Conservation (phyloP, 2,113 vertebrate species). For the Leucopsar rothschildi region DNA sequence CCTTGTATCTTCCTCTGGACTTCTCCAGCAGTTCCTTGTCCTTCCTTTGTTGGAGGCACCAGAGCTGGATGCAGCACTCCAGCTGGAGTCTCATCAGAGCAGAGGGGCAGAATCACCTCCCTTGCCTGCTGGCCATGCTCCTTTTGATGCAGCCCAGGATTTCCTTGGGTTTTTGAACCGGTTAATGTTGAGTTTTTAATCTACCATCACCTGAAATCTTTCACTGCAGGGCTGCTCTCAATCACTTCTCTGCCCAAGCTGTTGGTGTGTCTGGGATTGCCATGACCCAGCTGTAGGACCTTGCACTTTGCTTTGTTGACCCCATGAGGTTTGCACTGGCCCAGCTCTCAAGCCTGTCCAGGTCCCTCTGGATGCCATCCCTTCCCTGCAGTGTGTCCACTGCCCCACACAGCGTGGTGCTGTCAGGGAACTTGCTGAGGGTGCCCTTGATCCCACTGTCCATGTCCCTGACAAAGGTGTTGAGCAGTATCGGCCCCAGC, state of each 20-base stretch:
- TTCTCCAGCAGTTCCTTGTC: too few relatives aligned
- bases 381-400: too few relatives aligned
- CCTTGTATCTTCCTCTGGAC: neutral
- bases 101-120: neutral
- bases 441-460: too few relatives aligned
- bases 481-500: too few relatives aligned
- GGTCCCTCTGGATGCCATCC: too few relatives aligned
- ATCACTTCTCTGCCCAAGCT: neutral
- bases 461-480: too few relatives aligned
- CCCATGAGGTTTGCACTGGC: neutral
- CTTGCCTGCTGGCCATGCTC: neutral
- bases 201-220: too few relatives aligned
- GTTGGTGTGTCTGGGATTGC: neutral
- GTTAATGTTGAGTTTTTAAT: neutral
- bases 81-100: neutral
- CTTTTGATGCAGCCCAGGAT: neutral
- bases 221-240: neutral
- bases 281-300: neutral
- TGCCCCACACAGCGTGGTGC: too few relatives aligned
- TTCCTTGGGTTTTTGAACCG: neutral
- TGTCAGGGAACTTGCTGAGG: too few relatives aligned
- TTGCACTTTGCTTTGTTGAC: neutral
- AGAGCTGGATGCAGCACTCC: neutral
- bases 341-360: neutral
- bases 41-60: fast-evolving